A percentile compares a stretch with the other conserved stretches of the same genome.
Evolutionary conservation across 2,113 vertebrate genomes (phyloP).

Genomic region (Epinephelus lanceolatus): DNA sequence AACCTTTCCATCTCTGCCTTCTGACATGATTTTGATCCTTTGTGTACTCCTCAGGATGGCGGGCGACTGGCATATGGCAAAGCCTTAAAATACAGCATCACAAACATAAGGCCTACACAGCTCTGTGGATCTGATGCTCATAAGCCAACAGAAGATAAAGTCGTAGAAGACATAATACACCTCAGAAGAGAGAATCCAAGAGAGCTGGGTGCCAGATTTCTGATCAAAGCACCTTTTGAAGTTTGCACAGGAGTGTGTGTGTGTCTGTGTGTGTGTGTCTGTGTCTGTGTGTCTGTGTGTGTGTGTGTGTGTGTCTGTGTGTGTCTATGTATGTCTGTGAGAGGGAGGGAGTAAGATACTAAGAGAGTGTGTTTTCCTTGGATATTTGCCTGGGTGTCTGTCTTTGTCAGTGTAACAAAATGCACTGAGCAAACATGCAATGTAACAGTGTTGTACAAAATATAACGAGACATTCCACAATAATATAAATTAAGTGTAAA

Average conservation of each 20-base stretch:
- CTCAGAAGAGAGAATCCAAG: slow-evolving; percentile 77
- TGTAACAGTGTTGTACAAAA: slow-evolving; percentile 9
- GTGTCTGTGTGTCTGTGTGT: slow-evolving; percentile 41
- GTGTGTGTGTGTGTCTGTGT: slow-evolving; percentile 37
- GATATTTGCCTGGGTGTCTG: slow-evolving; percentile 54
- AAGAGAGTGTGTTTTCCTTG: slow-evolving; percentile 54
- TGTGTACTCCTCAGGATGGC: slow-evolving; percentile 4
- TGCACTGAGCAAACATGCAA: slow-evolving; percentile 13
- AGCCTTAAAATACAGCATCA: slow-evolving; percentile 70
- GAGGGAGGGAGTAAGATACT: slow-evolving; percentile 1
- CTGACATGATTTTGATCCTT: slow-evolving; percentile 51
- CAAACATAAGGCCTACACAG: slow-evolving; percentile 64
- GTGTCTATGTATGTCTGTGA: slow-evolving; percentile 33
- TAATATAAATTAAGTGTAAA: slow-evolving; percentile 1
- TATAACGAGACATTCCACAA: not conserved
- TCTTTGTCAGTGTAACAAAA: slow-evolving; percentile 57
- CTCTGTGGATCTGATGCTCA: slow-evolving; percentile 62
- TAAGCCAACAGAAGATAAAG: slow-evolving; percentile 70
- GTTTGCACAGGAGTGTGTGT: slow-evolving; percentile 68
- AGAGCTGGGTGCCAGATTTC: slow-evolving; percentile 77
- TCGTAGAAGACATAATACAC: slow-evolving; percentile 77
- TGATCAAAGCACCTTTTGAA: slow-evolving; percentile 85
- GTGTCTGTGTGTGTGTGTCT: slow-evolving; percentile 37
- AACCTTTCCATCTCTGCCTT: slow-evolving; percentile 18
- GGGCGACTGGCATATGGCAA: slow-evolving; percentile 59